phyloP scores from a whole-genome alignment of 2,888 invertebrate species.

The Platyscelio sp. region DNA sequence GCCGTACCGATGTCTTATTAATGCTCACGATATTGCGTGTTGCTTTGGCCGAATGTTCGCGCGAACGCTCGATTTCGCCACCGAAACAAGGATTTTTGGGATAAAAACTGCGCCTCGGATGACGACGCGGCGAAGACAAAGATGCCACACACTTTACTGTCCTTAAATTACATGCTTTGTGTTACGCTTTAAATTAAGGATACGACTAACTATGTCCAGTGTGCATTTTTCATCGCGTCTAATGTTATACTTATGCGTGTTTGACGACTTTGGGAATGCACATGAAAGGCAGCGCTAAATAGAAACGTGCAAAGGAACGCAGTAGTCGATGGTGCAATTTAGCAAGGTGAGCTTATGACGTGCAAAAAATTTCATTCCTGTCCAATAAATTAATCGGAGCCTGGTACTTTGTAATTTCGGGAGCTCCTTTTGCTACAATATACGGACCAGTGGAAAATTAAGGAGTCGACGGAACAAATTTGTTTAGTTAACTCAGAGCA shows the following conservation, averaged over 20 bases:
- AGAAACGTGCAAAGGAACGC: too few relatives aligned
- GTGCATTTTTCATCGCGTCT: conserved; percentile 37
- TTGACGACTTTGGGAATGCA: conserved; percentile 30
- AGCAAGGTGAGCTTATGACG: too few relatives aligned
- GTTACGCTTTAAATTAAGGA: conserved; percentile 43
- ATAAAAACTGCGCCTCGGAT: conserved; percentile 33
- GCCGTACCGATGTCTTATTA: conserved; percentile 66
- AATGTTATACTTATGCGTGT: conserved; percentile 19
- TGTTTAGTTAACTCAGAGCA: too few relatives aligned
- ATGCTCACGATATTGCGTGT: conserved; percentile 65
- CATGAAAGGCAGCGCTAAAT: too few relatives aligned
- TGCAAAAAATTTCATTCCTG: too few relatives aligned
- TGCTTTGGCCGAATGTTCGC: conserved; percentile 43
- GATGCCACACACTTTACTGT: conserved; percentile 37
- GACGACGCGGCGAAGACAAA: conserved; percentile 18
- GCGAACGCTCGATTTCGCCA: conserved; percentile 32
- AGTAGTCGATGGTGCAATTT: too few relatives aligned
- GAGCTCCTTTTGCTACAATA: too few relatives aligned
- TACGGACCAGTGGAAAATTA: too few relatives aligned
- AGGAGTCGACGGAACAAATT: too few relatives aligned
- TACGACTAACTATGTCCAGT: conserved; percentile 37
- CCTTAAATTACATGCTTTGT: conserved; percentile 51
- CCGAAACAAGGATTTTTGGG: conserved; percentile 23
- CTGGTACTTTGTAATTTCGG: too few relatives aligned
- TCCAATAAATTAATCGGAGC: too few relatives aligned